A percentile compares a stretch with the other conserved stretches of the same genome.
phyloP scores from a whole-genome alignment of 1,140 invertebrate genomes.

The Heliconius nattereri region DNA sequence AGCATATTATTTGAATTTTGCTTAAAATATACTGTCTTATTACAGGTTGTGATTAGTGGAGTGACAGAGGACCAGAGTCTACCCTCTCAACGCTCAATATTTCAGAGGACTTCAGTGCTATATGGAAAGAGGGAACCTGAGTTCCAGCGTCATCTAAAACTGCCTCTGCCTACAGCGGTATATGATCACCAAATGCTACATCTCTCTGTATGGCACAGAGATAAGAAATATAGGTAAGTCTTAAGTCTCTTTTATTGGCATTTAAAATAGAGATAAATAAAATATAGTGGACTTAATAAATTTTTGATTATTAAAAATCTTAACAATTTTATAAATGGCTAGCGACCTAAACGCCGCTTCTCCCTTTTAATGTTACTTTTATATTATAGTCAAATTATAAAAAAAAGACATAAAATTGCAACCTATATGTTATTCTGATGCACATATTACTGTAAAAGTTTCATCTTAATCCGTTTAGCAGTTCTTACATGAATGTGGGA shows the following conservation, averaged over 20 bases:
- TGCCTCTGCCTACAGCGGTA: conserved; percentile 62
- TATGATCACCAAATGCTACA: conserved; percentile 73
- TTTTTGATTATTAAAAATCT: too few relatives aligned
- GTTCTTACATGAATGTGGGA: too few relatives aligned
- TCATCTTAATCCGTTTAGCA: too few relatives aligned
- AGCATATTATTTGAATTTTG: background rate
- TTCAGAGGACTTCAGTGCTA: conserved; percentile 73
- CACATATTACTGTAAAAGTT: too few relatives aligned
- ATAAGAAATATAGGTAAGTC: conserved; percentile 74
- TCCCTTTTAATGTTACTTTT: too few relatives aligned
- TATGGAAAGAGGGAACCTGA: conserved; percentile 74
- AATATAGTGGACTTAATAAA: too few relatives aligned
- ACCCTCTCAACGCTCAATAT: conserved; percentile 71
- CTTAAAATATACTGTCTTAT: background rate
- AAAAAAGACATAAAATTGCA: too few relatives aligned
- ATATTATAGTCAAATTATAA: too few relatives aligned
- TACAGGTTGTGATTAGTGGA: conserved; percentile 72
- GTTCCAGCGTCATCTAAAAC: conserved; percentile 71
- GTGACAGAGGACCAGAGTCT: conserved; percentile 60
- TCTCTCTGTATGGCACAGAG: conserved; percentile 74
- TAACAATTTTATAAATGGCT: too few relatives aligned
- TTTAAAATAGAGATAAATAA: background rate
- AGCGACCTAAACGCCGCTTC: too few relatives aligned
- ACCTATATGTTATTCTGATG: too few relatives aligned
- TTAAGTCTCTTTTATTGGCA: background rate